A percentile compares a stretch with the other conserved stretches of the same genome.
These are phyloP conservation scores for Copsychus sechellarum DNA, from an alignment of 2,113 vertebrate species.

Conservation along the genomic window DNA sequence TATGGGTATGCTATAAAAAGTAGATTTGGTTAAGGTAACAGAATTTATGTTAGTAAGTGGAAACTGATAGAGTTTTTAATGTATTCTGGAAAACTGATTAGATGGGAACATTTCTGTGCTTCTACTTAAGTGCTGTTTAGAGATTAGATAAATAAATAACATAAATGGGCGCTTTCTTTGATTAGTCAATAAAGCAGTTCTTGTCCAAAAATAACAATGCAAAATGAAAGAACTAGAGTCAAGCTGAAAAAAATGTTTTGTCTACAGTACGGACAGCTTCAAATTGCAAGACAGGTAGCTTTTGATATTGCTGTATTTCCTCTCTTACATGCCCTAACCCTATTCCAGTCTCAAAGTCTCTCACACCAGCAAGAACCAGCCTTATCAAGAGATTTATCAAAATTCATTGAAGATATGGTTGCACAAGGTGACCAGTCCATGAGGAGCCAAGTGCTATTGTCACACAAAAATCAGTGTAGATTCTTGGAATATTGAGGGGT, in stretches of 20 bases:
- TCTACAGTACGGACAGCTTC: not conserved
- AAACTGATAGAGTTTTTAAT: constrained; percentile 14
- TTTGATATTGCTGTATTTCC: not conserved
- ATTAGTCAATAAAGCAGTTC: not conserved
- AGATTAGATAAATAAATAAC: not conserved
- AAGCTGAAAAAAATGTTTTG: not conserved
- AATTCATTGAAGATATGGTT: not conserved
- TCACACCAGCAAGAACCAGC: not conserved
- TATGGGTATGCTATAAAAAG: not conserved
- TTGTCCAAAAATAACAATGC: not conserved
- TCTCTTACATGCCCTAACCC: not conserved
- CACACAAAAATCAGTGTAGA: not conserved
- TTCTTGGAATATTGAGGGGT: not conserved
- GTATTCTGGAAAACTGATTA: not conserved
- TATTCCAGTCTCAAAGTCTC: not conserved
- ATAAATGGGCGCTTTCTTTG: not conserved
- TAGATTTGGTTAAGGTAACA: not conserved
- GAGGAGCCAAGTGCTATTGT: not conserved
- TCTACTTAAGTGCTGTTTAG: constrained; percentile 8
- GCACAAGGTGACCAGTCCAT: not conserved
- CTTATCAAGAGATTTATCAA: not conserved
- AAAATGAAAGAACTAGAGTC: not conserved
- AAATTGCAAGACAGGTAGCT: not conserved
- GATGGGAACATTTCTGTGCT: not conserved
- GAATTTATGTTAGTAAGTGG: not conserved